Percentiles rank a stretch among this genome's conserved stretches.
phyloP scores from a whole-genome alignment of 2,888 invertebrate genomes.

The Saturnia pavonia region DNA sequence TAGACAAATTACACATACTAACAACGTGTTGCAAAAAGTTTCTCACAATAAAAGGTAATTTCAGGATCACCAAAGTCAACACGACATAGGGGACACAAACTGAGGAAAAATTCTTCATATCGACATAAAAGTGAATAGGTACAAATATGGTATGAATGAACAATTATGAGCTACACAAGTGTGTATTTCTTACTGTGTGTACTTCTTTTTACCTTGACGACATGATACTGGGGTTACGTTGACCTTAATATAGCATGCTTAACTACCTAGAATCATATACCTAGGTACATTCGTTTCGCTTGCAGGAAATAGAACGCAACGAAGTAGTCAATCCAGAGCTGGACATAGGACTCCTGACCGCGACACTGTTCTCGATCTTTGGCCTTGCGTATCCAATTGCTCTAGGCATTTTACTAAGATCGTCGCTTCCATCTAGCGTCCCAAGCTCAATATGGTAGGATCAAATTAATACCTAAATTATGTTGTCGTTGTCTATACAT shows the following conservation, averaged over 20 bases:
- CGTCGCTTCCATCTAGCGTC: background rate
- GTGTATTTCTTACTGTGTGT: no score
- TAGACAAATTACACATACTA: no score
- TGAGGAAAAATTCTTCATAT: background rate
- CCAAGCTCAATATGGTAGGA: background rate
- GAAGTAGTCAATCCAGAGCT: no score
- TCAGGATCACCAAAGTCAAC: background rate
- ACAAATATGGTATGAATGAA: background rate
- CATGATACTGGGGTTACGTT: background rate
- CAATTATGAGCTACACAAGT: background rate
- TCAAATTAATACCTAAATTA: no score
- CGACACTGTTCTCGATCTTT: background rate
- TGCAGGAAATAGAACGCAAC: background rate
- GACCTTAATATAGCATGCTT: background rate
- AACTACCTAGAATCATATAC: background rate
- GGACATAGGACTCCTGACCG: no score
- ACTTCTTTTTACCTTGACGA: background rate
- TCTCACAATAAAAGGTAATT: background rate
- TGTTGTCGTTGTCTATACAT: no score
- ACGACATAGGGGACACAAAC: background rate
- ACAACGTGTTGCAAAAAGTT: no score
- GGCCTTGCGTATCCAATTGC: background rate
- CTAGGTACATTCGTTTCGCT: background rate
- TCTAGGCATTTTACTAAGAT: background rate
- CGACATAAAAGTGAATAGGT: background rate